Evolutionary conservation across 2,113 vertebrate species (phyloP), one percentile per base, ranked within the genome.

Genomic region (Hydrochoerus hydrochaeris): DNA sequence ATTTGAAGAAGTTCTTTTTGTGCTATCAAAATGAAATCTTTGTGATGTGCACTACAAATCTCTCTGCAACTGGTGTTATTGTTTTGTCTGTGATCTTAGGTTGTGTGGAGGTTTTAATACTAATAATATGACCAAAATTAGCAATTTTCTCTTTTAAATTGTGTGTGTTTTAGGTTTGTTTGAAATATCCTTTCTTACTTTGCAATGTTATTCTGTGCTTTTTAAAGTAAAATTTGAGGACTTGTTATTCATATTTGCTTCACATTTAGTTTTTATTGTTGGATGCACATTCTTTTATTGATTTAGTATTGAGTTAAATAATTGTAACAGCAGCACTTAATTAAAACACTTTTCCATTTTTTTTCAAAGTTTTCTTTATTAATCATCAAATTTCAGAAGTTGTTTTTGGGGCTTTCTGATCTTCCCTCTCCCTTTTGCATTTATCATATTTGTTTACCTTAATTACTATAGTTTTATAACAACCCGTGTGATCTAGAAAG

Each of bases 51-150:
- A 6, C 7, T 71, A 16, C 35, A 80, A 62, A 85, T 69, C 54
- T 89, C 41, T 86, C 35, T 69, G 41, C 52, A 52, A 58, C 41
- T 85, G 60, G 9, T 95, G 35, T 85, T 89, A 52, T 7, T 41
- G 49, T 58, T 58, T 60, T 63, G 9, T 49, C 85, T 69, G 69
- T 41, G 26, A 13, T 62, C 32, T 88, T 89, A 69, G 2, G 20
- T 85, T 80, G 41, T n/a, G 58, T 16, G 52, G 26, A 89, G 35
- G 78, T 85, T 93, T 93, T 93, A 78, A 78, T 84, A 78, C 46
- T 67, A 67, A 88, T 67, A 67, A 88, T 28, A 22, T 44, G 10
- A 5, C 24, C 28, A 67, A 85, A 67, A 92, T 19, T 12, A 89
- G 41, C 41, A 84, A 60, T 52, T 57, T 85, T 57, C 26, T 87